Percentiles rank a stretch among this genome's conserved stretches.
These are phyloP conservation scores for Saccopteryx leptura DNA, from an alignment of 2,113 vertebrate species.

Conservation along the genomic window DNA sequence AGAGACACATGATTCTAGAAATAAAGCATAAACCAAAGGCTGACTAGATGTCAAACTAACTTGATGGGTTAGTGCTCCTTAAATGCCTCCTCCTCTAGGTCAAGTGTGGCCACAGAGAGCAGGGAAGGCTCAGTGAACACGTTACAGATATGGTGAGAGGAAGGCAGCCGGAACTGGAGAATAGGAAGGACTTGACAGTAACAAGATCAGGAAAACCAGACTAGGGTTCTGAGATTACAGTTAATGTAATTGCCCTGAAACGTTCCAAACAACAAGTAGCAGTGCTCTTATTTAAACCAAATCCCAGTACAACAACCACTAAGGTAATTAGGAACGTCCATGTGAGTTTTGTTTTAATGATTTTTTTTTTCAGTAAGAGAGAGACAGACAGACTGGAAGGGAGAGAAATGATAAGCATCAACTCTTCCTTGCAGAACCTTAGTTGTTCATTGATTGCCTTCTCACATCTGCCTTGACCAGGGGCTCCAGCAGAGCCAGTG, in stretches of 20 bases:
- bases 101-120: not conserved
- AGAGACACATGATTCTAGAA: not conserved
- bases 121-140: not conserved
- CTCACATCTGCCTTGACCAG: too few species aligned
- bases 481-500: too few species aligned
- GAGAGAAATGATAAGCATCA: too few species aligned
- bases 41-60: not conserved
- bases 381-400: too few species aligned
- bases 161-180: not conserved
- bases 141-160: not conserved
- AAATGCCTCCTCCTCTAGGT: not conserved
- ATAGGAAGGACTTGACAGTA: not conserved
- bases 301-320: not conserved
- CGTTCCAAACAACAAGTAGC: not conserved
- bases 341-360: conserved; percentile 21
- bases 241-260: not conserved
- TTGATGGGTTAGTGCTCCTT: not conserved
- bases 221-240: not conserved
- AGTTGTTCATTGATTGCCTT: too few species aligned
- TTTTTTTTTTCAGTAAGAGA: not conserved
- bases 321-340: not conserved
- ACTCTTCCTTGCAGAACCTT: too few species aligned
- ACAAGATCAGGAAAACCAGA: not conserved
- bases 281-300: conserved; percentile 13
- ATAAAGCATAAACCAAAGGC: conserved; percentile 20